Percentiles rank a stretch among this genome's conserved stretches.
Conservation (phyloP, 2,888 invertebrate species). For the Lepidochrysops patricia region DNA sequence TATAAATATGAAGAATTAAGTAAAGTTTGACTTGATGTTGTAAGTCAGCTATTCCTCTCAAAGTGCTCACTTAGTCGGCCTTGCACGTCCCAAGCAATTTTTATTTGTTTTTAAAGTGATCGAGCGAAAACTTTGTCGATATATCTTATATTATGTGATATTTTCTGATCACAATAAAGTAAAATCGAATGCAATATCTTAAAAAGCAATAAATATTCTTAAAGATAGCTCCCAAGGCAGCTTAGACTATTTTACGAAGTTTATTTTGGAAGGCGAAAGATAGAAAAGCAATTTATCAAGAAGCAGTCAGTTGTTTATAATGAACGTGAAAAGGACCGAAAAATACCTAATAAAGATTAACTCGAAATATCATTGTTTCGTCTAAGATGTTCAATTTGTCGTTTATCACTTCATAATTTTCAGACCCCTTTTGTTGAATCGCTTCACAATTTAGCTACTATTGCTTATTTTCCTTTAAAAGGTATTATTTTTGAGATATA, state of each 20-base stretch:
- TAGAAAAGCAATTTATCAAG: neutral
- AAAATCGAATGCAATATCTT: neutral
- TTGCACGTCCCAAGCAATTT: too few species aligned
- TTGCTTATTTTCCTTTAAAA: too few species aligned
- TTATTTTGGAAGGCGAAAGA: neutral
- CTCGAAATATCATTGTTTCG: neutral
- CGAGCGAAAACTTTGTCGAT: neutral
- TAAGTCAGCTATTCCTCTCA: too few species aligned
- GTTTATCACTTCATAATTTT: neutral
- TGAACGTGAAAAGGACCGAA: neutral
- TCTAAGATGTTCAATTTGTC: neutral
- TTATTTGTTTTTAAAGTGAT: neutral
- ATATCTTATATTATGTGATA: too few species aligned
- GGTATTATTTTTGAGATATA: too few species aligned
- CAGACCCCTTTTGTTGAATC: neutral
- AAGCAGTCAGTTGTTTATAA: neutral
- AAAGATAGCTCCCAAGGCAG: neutral
- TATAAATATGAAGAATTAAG: too few species aligned
- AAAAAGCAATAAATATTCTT: neutral
- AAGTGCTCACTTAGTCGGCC: too few species aligned
- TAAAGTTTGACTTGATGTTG: too few species aligned
- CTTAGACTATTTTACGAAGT: neutral
- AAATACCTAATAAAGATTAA: slow-evolving; percentile 8
- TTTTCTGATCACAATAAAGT: too few species aligned
- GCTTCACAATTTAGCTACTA: neutral